Percentiles rank a stretch among this genome's conserved stretches.
phyloP scores from a whole-genome alignment of 2,797 vertebrate species.

The Margarornis squamiger region DNA sequence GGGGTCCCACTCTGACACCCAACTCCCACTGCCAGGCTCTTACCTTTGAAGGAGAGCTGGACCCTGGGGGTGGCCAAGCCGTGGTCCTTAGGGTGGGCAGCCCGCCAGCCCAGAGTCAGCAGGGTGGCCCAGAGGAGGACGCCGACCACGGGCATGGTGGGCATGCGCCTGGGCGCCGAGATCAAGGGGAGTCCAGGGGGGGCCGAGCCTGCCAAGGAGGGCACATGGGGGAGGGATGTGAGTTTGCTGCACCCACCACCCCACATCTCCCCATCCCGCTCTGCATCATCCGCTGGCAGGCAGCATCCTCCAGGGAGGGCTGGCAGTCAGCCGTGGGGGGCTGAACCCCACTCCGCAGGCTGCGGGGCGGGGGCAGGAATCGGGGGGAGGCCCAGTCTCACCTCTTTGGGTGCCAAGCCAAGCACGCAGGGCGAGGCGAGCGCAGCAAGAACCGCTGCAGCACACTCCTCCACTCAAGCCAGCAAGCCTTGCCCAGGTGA shows the following conservation, averaged over 20 bases:
- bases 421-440: neutral
- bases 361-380: accelerated
- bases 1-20: neutral
- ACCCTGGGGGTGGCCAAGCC: conserved; percentile 66
- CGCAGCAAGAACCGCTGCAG: accelerated
- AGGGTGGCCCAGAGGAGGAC: conserved; percentile 77
- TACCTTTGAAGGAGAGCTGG: conserved; percentile 81
- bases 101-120: conserved; percentile 76
- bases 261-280: neutral
- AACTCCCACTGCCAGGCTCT: neutral
- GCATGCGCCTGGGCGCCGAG: neutral
- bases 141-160: conserved; percentile 74
- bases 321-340: neutral
- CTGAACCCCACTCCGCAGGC: neutral
- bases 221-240: neutral
- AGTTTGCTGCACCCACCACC: neutral
- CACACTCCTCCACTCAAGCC: neutral
- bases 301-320: neutral
- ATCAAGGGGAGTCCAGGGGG: neutral
- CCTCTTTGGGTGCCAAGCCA: neutral
- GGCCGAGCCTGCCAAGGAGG: conserved; percentile 51
- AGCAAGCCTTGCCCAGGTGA: neutral
- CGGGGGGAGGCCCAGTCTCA: neutral
- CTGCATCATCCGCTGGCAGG: accelerated
- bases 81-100: conserved; percentile 69